Evolutionary conservation across 2,797 vertebrate species (phyloP).

Genomic region (Oreochromis mossambicus): DNA sequence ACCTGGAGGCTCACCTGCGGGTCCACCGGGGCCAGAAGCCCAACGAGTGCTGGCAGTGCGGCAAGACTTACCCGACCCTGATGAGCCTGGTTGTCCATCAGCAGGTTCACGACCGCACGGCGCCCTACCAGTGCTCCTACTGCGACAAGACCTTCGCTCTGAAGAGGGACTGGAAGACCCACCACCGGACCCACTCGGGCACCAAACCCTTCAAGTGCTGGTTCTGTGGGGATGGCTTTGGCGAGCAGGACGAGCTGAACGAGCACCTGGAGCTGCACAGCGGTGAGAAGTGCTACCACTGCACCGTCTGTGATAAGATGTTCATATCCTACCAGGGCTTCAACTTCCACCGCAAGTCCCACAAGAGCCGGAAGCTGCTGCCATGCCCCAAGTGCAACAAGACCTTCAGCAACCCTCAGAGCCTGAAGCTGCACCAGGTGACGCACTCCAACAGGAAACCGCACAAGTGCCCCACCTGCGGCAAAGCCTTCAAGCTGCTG

Average conservation of each 20-base stretch:
- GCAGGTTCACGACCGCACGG: conserved; percentile 48
- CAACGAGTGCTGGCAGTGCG: conserved; percentile 57
- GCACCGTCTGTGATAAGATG: conserved; percentile 53
- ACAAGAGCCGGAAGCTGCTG: conserved; percentile 19
- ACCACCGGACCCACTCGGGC: conserved; percentile 54
- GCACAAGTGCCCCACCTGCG: conserved; percentile 36
- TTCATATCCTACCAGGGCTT: conserved; percentile 63
- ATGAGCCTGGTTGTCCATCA: conserved; percentile 56
- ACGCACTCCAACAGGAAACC: conserved; percentile 51
- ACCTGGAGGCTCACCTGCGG: conserved; percentile 54
- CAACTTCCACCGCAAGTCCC: conserved; percentile 43
- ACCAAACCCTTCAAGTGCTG: conserved; percentile 62
- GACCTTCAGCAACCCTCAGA: conserved; percentile 55
- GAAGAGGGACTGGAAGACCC: conserved; percentile 63
- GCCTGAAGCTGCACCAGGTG: conserved; percentile 60
- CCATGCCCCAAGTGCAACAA: conserved; percentile 49
- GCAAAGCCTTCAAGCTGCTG: conserved; percentile 61
- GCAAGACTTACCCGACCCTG: conserved; percentile 56
- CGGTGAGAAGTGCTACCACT: conserved; percentile 54
- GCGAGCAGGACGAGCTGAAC: background rate
- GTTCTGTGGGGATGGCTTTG: conserved; percentile 62
- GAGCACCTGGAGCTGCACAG: conserved; percentile 36
- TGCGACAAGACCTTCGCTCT: conserved; percentile 53
- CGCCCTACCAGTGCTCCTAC: conserved; percentile 50
- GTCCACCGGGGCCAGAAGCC: conserved; percentile 36